These are phyloP conservation scores for Acropternis orthonyx DNA, from an alignment of 2,797 vertebrate genomes.

Conservation along the genomic window DNA sequence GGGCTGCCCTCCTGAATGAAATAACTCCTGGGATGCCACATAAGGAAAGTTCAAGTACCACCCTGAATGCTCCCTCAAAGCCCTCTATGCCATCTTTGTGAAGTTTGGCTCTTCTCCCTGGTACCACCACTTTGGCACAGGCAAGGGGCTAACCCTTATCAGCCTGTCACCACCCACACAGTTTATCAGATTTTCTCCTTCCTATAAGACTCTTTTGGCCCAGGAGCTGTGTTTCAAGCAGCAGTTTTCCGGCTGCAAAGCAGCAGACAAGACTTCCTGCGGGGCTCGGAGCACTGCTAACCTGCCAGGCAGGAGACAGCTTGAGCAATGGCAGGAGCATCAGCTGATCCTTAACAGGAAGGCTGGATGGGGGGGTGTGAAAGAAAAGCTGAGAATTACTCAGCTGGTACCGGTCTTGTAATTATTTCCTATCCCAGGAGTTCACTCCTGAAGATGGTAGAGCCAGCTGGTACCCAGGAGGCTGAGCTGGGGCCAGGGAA, in stretches of 20 bases:
- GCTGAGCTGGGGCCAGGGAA: not conserved
- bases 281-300: not conserved
- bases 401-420: not conserved
- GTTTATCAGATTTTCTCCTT: constrained; percentile 26
- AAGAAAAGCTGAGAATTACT: constrained; percentile 12
- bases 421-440: constrained; percentile 10
- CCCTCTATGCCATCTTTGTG: not conserved
- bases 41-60: not conserved
- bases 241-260: not conserved
- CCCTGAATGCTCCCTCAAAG: fast-evolving
- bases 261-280: not conserved
- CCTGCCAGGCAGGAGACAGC: not conserved
- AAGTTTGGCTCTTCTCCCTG: not conserved
- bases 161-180: not conserved
- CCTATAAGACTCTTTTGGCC: not conserved
- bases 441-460: not conserved
- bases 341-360: constrained; percentile 16
- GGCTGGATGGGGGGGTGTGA: not conserved
- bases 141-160: not conserved
- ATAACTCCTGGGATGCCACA: not conserved
- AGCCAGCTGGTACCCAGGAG: not conserved
- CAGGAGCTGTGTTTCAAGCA: constrained; percentile 1
- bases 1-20: not conserved
- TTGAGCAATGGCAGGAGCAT: constrained; percentile 30
- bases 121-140: not conserved